phyloP scores from a whole-genome alignment of 92 coral and sea anemone genomes.

The Galaxea fascicularis region DNA sequence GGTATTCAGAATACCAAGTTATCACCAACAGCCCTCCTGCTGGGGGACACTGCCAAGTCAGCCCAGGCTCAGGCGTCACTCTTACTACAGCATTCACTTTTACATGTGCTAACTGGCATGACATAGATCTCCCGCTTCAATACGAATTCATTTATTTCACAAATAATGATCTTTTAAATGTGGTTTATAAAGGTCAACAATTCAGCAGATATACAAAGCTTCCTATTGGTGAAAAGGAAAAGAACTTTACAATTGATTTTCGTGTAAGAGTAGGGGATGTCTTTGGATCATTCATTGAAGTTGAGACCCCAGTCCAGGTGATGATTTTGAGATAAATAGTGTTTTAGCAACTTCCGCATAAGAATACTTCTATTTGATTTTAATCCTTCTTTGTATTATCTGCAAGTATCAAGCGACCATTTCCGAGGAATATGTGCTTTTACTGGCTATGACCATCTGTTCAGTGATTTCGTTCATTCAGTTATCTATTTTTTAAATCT shows the following conservation, averaged over 20 bases:
- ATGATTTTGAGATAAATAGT: neutral
- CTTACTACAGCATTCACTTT: constrained; percentile 64
- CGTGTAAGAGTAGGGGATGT: constrained; percentile 63
- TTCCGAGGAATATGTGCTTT: no score
- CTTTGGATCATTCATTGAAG: constrained; percentile 63
- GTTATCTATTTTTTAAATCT: no score
- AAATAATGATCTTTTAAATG: constrained; percentile 26
- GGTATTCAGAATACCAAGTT: constrained; percentile 60
- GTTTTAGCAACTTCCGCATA: neutral
- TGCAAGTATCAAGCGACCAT: no score
- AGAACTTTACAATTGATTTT: constrained; percentile 34
- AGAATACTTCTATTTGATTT: no score
- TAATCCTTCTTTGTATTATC: no score
- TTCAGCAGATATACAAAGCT: constrained; percentile 36
- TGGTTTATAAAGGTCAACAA: constrained; percentile 54
- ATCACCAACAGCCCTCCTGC: constrained; percentile 65
- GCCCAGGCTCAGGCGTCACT: constrained; percentile 60
- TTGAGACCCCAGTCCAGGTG: constrained; percentile 65
- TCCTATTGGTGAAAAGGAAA: constrained; percentile 58
- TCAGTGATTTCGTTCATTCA: no score
- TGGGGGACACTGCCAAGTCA: constrained; percentile 58
- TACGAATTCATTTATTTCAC: constrained; percentile 70
- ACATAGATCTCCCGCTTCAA: constrained; percentile 59
- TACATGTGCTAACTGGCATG: constrained; percentile 72
- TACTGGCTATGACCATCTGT: no score